phyloP scores from a whole-genome alignment of 2,113 vertebrate species.

The Oxygymnocypris stewartii region DNA sequence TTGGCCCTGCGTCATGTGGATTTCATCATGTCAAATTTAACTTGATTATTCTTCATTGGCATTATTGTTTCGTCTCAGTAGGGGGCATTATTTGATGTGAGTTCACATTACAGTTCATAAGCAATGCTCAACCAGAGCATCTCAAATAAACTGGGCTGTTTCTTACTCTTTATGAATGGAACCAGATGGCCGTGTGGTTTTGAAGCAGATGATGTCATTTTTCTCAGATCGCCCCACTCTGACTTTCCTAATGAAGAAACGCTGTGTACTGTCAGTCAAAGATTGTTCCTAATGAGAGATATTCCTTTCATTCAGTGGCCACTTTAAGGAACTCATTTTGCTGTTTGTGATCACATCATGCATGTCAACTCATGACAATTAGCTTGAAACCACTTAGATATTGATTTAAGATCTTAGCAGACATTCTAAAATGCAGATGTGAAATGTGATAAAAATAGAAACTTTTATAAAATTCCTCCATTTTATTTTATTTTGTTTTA shows the following conservation, averaged over 20 bases:
- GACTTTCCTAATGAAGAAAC: neutral
- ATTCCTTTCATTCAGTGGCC: neutral
- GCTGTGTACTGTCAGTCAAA: neutral
- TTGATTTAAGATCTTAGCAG: neutral
- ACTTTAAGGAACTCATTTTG: neutral
- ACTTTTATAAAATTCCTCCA: neutral
- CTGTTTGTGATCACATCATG: neutral
- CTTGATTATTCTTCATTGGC: conserved; percentile 36
- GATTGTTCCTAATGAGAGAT: neutral
- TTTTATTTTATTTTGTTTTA: neutral
- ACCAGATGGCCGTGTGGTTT: neutral
- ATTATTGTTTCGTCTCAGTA: conserved; percentile 37
- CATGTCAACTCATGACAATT: neutral
- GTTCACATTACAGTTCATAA: conserved; percentile 22
- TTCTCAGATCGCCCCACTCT: neutral
- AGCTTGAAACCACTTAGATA: neutral
- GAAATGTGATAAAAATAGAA: neutral
- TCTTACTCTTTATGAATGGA: neutral
- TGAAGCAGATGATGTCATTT: neutral
- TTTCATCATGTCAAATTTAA: conserved; percentile 44
- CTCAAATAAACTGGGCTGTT: conserved; percentile 29
- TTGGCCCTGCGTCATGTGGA: conserved; percentile 42
- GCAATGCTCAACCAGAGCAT: conserved; percentile 1
- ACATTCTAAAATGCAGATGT: neutral
- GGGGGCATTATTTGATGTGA: conserved; percentile 27